Percentiles rank a stretch among this genome's conserved stretches.
These are phyloP conservation scores for Oryctes rhinoceros DNA, from an alignment of 1,140 invertebrate species.

Conservation along the genomic window DNA sequence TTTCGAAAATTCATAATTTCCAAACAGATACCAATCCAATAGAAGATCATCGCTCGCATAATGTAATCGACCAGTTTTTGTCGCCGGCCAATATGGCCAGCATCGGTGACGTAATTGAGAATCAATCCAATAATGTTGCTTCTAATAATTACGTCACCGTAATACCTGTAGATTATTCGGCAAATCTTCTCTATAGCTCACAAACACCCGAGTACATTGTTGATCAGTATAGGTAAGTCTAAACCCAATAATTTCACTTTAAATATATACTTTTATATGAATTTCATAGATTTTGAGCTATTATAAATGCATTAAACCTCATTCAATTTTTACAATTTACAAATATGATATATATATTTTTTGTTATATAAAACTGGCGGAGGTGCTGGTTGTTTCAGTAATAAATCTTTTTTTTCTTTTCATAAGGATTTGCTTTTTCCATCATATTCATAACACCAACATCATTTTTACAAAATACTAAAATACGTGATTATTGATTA, in stretches of 20 bases:
- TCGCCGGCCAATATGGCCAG: neutral
- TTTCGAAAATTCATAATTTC: neutral
- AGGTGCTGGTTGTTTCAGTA: no score
- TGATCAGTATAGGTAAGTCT: conserved; percentile 53
- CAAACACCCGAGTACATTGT: conserved; percentile 53
- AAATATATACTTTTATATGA: no score
- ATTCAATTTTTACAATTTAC: no score
- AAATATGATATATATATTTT: no score
- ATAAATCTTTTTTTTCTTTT: no score
- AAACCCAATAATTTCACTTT: neutral
- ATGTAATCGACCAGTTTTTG: neutral
- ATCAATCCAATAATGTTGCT: conserved; percentile 46
- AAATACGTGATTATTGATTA: no score
- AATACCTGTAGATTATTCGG: conserved; percentile 53
- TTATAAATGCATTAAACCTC: no score
- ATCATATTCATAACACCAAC: no score
- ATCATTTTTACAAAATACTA: no score
- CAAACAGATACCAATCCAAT: neutral
- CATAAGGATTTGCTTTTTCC: no score
- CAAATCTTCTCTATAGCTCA: conserved; percentile 50
- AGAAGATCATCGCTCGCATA: neutral
- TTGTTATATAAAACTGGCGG: no score
- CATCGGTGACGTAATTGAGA: conserved; percentile 1
- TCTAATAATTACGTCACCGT: conserved; percentile 55
- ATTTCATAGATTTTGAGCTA: no score